Conservation (phyloP, 2,888 invertebrate genomes). For the Acronicta psi region DNA sequence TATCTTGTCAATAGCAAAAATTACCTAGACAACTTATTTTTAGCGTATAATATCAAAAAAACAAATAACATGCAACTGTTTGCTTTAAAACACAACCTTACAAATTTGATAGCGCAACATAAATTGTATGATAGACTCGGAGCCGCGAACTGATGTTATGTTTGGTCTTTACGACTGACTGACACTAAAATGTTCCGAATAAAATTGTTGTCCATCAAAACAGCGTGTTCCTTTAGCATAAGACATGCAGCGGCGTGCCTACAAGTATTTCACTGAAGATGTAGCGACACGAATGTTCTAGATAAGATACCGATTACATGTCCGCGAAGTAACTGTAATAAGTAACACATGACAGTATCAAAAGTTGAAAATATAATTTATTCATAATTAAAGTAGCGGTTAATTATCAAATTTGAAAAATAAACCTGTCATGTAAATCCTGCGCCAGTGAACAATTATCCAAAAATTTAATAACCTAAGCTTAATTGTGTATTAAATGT, state of each 20-base stretch:
- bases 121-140: conserved; percentile 37
- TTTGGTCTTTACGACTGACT: conserved; percentile 72
- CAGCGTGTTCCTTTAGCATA: conserved; percentile 67
- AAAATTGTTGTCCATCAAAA: conserved; percentile 84
- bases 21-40: too few relatives aligned
- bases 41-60: not conserved
- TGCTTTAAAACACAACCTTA: conserved; percentile 17
- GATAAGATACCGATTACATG: conserved; percentile 19
- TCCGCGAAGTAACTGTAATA: too few relatives aligned
- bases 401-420: too few relatives aligned
- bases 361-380: too few relatives aligned
- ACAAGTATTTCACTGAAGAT: conserved; percentile 41
- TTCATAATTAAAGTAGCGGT: too few relatives aligned
- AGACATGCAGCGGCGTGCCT: conserved; percentile 69
- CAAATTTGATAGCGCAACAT: conserved; percentile 39
- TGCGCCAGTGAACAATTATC: too few relatives aligned
- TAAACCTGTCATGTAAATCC: too few relatives aligned
- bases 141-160: conserved; percentile 45
- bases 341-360: too few relatives aligned
- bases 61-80: not conserved
- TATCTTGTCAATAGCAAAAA: too few relatives aligned
- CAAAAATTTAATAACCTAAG: too few relatives aligned
- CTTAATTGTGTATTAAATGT: too few relatives aligned
- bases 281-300: conserved; percentile 26
- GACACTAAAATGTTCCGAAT: conserved; percentile 78